A percentile compares a stretch with the other conserved stretches of the same genome.
phyloP scores from a whole-genome alignment of 2,797 vertebrate genomes.

The Triplophysa bombifrons region DNA sequence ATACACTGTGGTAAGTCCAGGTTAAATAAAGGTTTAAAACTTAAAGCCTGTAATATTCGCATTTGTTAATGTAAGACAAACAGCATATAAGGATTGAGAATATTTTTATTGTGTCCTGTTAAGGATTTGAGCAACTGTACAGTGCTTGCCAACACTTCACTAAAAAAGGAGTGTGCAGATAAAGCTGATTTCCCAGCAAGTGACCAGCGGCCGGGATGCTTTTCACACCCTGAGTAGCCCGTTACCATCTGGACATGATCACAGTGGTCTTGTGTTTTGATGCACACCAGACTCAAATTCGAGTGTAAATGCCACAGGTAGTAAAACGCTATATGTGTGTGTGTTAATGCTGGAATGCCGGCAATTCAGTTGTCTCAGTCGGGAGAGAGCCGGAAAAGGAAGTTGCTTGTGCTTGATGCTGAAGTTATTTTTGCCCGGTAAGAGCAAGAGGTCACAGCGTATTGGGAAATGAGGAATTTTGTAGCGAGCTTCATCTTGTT shows the following conservation, averaged over 20 bases:
- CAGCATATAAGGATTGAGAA: too few relatives aligned
- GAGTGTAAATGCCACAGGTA: conserved; percentile 44
- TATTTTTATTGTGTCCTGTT: neutral
- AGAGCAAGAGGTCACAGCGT: conserved; percentile 72
- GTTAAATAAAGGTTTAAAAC: too few relatives aligned
- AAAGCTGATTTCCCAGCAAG: too few relatives aligned
- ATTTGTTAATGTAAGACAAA: too few relatives aligned
- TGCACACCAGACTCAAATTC: conserved; percentile 22
- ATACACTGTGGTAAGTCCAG: neutral
- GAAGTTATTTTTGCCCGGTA: conserved; percentile 79
- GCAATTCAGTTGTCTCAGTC: conserved; percentile 62
- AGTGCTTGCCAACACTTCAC: neutral
- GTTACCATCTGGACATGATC: conserved; percentile 31
- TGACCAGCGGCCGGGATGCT: neutral
- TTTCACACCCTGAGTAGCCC: neutral
- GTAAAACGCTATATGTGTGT: conserved; percentile 42
- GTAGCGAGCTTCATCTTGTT: conserved; percentile 60
- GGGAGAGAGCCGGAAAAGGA: conserved; percentile 75
- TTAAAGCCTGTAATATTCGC: too few relatives aligned
- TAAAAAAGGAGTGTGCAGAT: neutral
- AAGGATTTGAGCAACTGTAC: neutral
- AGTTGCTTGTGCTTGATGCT: conserved; percentile 65
- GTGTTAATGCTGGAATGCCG: conserved; percentile 48
- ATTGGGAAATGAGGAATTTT: conserved; percentile 71
- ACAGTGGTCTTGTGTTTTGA: conserved; percentile 24